A percentile compares a stretch with the other conserved stretches of the same genome.
Evolutionary conservation across 2,888 invertebrate genomes (phyloP).

Genomic region (Eubasilissa splendida): DNA sequence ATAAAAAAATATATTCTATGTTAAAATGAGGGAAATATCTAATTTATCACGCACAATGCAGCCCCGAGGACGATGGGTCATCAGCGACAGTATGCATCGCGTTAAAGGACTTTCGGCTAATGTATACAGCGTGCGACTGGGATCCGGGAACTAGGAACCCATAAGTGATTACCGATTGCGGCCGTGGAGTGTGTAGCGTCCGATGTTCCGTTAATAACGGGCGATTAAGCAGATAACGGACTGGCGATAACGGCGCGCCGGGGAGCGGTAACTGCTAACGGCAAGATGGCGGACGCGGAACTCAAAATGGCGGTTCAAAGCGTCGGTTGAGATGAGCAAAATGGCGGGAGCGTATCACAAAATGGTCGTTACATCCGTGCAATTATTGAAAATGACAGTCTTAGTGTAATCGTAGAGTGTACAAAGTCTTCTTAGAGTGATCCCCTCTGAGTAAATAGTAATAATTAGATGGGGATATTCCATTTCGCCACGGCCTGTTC

Average conservation of each 20-base stretch:
- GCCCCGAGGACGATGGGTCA: too few species aligned
- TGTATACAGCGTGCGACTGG: too few species aligned
- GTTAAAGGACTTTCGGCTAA: too few species aligned
- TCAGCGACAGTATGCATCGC: too few species aligned
- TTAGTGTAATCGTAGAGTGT: too few species aligned
- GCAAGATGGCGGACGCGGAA: conserved; percentile 15
- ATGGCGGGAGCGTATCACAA: background rate
- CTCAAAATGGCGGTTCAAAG: conserved; percentile 13
- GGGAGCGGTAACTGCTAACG: background rate
- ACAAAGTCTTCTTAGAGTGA: too few species aligned
- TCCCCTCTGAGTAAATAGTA: background rate
- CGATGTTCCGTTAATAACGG: conserved; percentile 52
- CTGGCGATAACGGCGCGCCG: conserved; percentile 26
- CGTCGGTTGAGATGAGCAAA: background rate
- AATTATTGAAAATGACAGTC: too few species aligned
- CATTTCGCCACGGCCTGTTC: background rate
- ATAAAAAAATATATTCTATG: too few species aligned
- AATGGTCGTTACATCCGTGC: background rate
- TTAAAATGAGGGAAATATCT: too few species aligned
- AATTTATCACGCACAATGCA: too few species aligned
- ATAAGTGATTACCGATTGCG: background rate
- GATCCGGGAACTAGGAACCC: background rate
- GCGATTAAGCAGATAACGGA: conserved; percentile 53
- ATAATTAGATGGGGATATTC: background rate
- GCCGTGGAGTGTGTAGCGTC: conserved; percentile 8